These are phyloP conservation scores for Betta splendens DNA, from an alignment of 2,797 vertebrate species.

Conservation along the genomic window DNA sequence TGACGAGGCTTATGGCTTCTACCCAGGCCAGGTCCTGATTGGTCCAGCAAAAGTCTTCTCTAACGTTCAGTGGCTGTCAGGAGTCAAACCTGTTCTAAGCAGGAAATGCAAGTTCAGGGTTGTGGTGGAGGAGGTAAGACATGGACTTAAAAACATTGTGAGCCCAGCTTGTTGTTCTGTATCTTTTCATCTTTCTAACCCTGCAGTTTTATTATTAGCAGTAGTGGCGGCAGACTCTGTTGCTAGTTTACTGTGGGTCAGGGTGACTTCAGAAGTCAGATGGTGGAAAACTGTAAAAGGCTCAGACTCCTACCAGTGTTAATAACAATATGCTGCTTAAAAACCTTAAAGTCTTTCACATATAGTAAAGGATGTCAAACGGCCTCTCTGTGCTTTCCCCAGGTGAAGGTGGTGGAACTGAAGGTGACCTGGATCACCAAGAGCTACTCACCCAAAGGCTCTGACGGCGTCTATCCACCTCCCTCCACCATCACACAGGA, in stretches of 20 bases:
- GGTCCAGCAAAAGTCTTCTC: conserved; percentile 97
- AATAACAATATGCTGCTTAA: too few species aligned
- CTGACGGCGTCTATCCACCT: conserved; percentile 94
- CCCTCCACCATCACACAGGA: conserved; percentile 93
- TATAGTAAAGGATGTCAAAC: background rate
- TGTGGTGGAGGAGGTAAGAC: conserved; percentile 93
- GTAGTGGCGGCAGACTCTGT: background rate
- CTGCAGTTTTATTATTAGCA: background rate
- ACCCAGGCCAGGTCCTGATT: conserved; percentile 96
- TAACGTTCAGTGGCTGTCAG: conserved; percentile 96
- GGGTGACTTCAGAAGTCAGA: background rate
- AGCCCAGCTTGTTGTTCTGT: too few species aligned
- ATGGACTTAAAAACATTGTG: too few species aligned
- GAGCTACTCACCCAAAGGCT: conserved; percentile 95
- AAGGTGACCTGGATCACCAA: conserved; percentile 99
- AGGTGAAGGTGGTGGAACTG: conserved; percentile 96
- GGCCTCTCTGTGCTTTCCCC: conserved; percentile 18
- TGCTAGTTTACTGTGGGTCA: background rate
- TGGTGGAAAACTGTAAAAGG: background rate
- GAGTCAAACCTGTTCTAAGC: conserved; percentile 95
- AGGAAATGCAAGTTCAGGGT: conserved; percentile 98
- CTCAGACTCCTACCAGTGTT: background rate
- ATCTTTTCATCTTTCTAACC: background rate
- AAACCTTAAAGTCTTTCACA: too few species aligned
- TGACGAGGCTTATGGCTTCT: conserved; percentile 96